Base-by-base conservation (phyloP, 2,113 vertebrate species). In the Tenebrosternarchus preto region DNA sequence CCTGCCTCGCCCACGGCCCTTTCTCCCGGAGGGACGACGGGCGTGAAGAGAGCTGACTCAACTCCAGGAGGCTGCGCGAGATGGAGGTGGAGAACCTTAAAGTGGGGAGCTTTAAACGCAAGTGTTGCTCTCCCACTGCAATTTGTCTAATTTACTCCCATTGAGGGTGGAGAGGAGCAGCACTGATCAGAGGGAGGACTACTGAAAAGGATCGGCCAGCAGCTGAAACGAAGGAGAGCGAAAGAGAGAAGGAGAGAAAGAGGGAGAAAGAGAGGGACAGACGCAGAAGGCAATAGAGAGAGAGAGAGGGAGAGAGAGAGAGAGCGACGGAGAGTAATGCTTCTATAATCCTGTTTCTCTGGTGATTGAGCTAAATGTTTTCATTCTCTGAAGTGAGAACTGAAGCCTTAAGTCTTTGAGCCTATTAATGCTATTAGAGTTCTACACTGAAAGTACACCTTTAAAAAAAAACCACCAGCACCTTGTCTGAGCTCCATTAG, bases 301-400 rank as follows among this genome's bases (percentile, higher is more conserved):
- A n/a, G n/a, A n/a, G 31, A 67, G 36, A 1, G 64, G 36, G 20
- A 11, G 36, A 36, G 25, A 78, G 3, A 8, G 29, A 56, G 19
- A 59, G 19, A 57, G 7, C 16, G 9, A 74, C 31, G 24, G 1
- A 68, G 64, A 7, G 36, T 19, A 68, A 36, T n/a, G 64, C 64
- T 22, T 39, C n/a, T 68, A 68, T 68, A 39, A 31, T 68, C 31
- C 33, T 39, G 33, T 55, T 67, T 67, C 46, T 25, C 29, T 36
- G 22, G n/a, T 36, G 67, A 67, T 68, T 56, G n/a, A 67, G 68
- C 64, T 39, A 53, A 43, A 53, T 17, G 19, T 59, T 36, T 1
- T 78, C 64, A 20, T 57, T 59, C 22, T 69, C 76, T 39, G 53
- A 43, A 70, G 31, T 39, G 7, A 36, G 64, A 57, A 69, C 39